Evolutionary conservation across 2,888 invertebrate species (phyloP).

Genomic region (Eutolmus rufibarbis): DNA sequence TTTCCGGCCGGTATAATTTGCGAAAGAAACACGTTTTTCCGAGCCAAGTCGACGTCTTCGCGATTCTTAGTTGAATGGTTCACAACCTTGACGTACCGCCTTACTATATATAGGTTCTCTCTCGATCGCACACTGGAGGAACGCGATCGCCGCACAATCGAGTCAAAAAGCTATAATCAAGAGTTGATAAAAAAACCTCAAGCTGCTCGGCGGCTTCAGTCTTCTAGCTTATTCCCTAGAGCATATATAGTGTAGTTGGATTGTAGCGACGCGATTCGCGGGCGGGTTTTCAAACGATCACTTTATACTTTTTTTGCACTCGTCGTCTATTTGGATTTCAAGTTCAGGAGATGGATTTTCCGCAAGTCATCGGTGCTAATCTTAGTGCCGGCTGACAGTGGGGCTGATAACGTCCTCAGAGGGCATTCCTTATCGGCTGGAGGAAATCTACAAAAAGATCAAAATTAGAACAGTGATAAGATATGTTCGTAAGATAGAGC

Average conservation of each 20-base stretch:
- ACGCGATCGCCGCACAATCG: not conserved
- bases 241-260: not conserved
- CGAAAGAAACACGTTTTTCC: not conserved
- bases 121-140: not conserved
- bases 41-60: not conserved
- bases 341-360: slow-evolving; percentile 8
- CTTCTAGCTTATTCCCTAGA: not conserved
- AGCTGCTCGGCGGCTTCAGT: not conserved
- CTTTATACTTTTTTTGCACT: not conserved
- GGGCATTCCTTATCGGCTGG: not conserved
- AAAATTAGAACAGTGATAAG: not conserved
- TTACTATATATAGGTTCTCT: slow-evolving; percentile 41
- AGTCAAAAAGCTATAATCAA: not conserved
- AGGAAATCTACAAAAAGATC: not conserved
- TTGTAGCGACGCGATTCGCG: not conserved
- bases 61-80: slow-evolving; percentile 41
- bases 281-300: not conserved
- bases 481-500: not conserved
- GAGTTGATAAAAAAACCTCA: not conserved
- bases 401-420: not conserved
- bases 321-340: not conserved
- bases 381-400: not conserved
- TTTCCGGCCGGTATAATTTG: not conserved
- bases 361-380: not conserved
- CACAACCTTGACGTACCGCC: slow-evolving; percentile 42